Evolutionary conservation across 2,797 vertebrate species (phyloP).

Genomic region (Pelobates cultripes): DNA sequence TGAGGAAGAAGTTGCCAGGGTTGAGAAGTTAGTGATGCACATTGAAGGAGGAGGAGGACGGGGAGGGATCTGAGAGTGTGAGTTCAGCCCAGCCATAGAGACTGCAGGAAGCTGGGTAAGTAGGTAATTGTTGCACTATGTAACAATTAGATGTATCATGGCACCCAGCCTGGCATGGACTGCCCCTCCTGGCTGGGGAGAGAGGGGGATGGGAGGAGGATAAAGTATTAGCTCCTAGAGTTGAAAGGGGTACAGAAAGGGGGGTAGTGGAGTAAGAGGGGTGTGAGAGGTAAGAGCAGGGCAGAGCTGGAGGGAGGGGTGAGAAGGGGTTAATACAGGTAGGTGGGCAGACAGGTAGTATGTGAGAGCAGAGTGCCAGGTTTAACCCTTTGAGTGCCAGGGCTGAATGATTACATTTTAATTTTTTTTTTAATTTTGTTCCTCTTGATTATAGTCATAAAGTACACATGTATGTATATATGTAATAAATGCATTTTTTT

Average conservation of each 20-base stretch:
- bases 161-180: no score
- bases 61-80: constrained; percentile 22
- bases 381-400: no score
- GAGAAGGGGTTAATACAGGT: neutral
- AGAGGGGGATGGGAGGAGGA: neutral
- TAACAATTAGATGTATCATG: no score
- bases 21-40: neutral
- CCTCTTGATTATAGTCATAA: no score
- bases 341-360: no score
- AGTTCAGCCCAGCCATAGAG: neutral
- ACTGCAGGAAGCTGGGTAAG: constrained; percentile 29
- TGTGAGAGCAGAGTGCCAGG: no score
- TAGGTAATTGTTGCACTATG: neutral
- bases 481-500: no score
- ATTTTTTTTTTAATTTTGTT: no score
- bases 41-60: constrained; percentile 26
- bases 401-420: no score
- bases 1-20: neutral
- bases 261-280: neutral
- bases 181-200: neutral
- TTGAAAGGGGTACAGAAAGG: no score
- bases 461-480: no score
- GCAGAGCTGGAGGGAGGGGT: neutral
- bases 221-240: neutral
- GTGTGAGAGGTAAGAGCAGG: neutral